Percentiles rank a stretch among this genome's conserved stretches.
Conservation (phyloP, 1,140 invertebrate species). For the Drepana arcuata region DNA sequence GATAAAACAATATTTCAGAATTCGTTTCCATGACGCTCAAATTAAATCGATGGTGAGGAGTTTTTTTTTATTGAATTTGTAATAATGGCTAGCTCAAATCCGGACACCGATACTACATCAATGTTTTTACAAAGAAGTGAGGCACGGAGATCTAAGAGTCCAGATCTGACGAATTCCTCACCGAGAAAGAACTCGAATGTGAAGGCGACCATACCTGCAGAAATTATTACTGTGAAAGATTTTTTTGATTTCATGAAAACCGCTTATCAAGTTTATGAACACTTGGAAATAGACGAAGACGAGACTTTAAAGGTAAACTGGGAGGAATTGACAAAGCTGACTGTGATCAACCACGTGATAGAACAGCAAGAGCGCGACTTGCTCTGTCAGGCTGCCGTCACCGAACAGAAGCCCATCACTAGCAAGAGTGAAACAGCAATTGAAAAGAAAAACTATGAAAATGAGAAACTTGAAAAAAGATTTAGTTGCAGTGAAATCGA, state of each 20-base stretch:
- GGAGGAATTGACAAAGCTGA: conserved; percentile 72
- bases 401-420: conserved; percentile 34
- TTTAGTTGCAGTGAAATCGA: conserved; percentile 57
- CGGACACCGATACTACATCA: conserved; percentile 41
- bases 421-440: conserved; percentile 52
- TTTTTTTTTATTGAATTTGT: too few relatives aligned
- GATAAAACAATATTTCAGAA: too few relatives aligned
- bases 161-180: conserved; percentile 21
- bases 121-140: conserved; percentile 52
- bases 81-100: conserved; percentile 50
- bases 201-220: conserved; percentile 30
- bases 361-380: conserved; percentile 58
- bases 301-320: conserved; percentile 76
- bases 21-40: too few relatives aligned
- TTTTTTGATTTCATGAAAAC: conserved; percentile 82
- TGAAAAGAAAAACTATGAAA: conserved; percentile 32
- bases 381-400: conserved; percentile 35
- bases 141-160: conserved; percentile 29
- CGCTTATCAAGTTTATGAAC: conserved; percentile 78
- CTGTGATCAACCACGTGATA: conserved; percentile 60
- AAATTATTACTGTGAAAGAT: conserved; percentile 77
- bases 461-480: conserved; percentile 32
- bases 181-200: conserved; percentile 32
- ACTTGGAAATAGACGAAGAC: conserved; percentile 73
- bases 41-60: too few relatives aligned